These are phyloP conservation scores for Microctonus aethiopoides DNA, from an alignment of 2,888 invertebrate species.

Conservation along the genomic window DNA sequence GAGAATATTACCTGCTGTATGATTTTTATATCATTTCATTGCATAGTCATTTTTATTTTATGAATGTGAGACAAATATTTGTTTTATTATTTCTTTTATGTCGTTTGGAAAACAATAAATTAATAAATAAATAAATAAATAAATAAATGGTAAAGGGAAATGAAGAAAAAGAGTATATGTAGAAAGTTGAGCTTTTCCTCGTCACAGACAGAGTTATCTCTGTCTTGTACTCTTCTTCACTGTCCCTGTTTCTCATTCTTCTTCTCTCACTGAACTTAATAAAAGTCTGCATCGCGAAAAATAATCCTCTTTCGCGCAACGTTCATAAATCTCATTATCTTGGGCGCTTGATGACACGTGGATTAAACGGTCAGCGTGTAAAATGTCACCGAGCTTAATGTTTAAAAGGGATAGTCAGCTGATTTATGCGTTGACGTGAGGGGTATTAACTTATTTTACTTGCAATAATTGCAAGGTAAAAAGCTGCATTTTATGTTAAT, in stretches of 20 bases:
- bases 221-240: neutral
- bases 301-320: conserved; percentile 26
- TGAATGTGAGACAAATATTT: neutral
- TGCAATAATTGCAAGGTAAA: neutral
- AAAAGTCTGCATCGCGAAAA: conserved; percentile 30
- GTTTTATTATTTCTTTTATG: neutral
- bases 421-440: conserved; percentile 41
- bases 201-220: neutral
- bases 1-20: too few species aligned
- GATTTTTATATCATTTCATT: too few species aligned
- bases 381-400: conserved; percentile 40
- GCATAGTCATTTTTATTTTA: too few species aligned
- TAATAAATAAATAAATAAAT: too few species aligned
- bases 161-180: neutral
- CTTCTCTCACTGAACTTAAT: conserved; percentile 1
- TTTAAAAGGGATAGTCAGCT: conserved; percentile 33
- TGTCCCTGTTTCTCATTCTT: neutral
- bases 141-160: neutral
- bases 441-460: conserved; percentile 37
- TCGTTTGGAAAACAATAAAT: too few species aligned
- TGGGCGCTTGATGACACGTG: conserved; percentile 28
- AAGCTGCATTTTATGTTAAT: neutral
- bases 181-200: neutral
- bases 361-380: conserved; percentile 27
- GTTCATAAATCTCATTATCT: conserved; percentile 43